Evolutionary conservation across 1,140 invertebrate genomes (phyloP).

Genomic region (Trichogramma pretiosum): DNA sequence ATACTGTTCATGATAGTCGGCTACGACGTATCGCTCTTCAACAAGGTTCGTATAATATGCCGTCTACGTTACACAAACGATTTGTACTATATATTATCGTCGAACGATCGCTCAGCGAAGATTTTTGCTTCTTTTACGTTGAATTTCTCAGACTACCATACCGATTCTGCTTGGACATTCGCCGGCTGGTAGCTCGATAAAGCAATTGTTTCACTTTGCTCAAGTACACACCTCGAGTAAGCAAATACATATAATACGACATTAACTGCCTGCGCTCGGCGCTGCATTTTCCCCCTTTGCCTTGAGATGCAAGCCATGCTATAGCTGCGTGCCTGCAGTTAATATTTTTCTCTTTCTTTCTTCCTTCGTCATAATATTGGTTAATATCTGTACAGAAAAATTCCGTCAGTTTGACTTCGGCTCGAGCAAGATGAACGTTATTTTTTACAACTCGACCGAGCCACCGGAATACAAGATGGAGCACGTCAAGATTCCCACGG

Average conservation of each 20-base stretch:
- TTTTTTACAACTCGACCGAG: constrained; percentile 44
- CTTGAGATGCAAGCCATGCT: too few species aligned
- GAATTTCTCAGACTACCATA: constrained; percentile 43
- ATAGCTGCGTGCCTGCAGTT: too few species aligned
- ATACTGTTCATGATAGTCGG: constrained; percentile 62
- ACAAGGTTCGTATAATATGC: constrained; percentile 26
- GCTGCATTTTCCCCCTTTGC: too few species aligned
- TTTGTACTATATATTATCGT: background rate
- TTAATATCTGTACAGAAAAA: constrained; percentile 26
- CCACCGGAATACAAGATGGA: constrained; percentile 53
- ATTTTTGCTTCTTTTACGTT: constrained; percentile 7
- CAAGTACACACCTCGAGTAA: constrained; percentile 52
- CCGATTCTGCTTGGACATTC: constrained; percentile 62
- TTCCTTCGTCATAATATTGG: background rate
- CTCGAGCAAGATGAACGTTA: constrained; percentile 38
- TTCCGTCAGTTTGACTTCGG: constrained; percentile 51
- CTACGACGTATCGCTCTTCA: constrained; percentile 48
- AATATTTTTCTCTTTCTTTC: background rate
- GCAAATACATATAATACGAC: background rate
- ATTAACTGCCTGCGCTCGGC: too few species aligned
- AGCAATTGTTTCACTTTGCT: constrained; percentile 61
- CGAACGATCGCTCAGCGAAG: background rate
- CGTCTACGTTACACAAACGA: background rate
- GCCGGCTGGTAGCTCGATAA: constrained; percentile 67
- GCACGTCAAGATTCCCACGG: constrained; percentile 56